Conservation (phyloP, 2,888 invertebrate genomes). For the Cerastis rubricosa region DNA sequence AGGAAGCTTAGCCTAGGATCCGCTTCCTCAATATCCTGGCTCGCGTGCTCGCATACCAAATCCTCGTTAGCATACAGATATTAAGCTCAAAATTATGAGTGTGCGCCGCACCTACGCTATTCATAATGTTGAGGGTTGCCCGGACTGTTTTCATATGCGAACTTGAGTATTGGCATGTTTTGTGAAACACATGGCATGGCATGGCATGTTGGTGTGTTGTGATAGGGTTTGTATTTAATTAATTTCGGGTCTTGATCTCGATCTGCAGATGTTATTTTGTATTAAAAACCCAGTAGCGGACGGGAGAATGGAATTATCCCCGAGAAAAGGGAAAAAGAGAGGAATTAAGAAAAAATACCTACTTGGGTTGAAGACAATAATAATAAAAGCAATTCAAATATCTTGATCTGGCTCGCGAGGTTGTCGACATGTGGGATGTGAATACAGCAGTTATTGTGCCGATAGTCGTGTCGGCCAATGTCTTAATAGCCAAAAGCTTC, state of each 20-base stretch:
- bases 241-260: background rate
- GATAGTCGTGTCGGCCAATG: too few species aligned
- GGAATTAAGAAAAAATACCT: background rate
- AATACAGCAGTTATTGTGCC: too few species aligned
- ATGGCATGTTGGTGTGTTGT: background rate
- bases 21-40: constrained; percentile 14
- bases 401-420: too few species aligned
- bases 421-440: too few species aligned
- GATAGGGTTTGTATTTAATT: background rate
- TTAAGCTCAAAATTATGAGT: constrained; percentile 62
- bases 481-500: too few species aligned
- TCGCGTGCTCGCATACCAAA: constrained; percentile 33
- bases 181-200: too few species aligned
- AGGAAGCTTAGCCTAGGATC: background rate
- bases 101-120: constrained; percentile 58
- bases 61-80: constrained; percentile 54
- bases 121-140: constrained; percentile 48
- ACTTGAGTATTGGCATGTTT: background rate
- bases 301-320: background rate
- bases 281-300: background rate
- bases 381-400: too few species aligned
- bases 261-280: background rate
- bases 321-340: background rate
- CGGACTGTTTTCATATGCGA: background rate
- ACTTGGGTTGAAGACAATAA: background rate